Percentiles rank a stretch among this genome's conserved stretches.
phyloP scores from a whole-genome alignment of 2,888 invertebrate genomes.

The Lasioglossum figueresi region DNA sequence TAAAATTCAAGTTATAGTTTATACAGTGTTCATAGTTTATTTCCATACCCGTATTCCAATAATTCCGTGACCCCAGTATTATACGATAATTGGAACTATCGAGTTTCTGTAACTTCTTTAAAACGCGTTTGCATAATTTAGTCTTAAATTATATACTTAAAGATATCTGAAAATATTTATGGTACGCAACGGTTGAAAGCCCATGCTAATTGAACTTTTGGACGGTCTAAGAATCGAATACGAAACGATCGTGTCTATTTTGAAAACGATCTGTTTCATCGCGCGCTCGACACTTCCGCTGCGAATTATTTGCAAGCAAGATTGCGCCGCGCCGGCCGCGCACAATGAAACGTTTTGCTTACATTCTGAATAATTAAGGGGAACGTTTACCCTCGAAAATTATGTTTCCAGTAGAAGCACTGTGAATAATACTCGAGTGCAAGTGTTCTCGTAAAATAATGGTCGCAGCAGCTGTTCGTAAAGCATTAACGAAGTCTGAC shows the following conservation, averaged over 20 bases:
- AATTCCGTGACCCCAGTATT: background rate
- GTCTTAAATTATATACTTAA: too few species aligned
- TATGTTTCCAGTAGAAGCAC: conserved; percentile 10
- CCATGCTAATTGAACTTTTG: background rate
- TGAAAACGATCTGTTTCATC: background rate
- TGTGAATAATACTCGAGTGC: conserved; percentile 24
- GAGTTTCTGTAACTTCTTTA: too few species aligned
- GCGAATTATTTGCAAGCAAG: background rate
- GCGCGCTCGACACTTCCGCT: background rate
- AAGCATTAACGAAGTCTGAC: background rate
- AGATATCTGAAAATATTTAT: too few species aligned
- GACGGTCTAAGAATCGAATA: background rate
- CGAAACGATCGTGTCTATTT: background rate
- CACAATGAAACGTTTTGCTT: conserved; percentile 14
- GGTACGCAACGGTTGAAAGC: too few species aligned
- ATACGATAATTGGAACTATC: too few species aligned
- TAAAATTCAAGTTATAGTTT: too few species aligned
- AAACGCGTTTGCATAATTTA: too few species aligned
- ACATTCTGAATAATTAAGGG: conserved; percentile 15
- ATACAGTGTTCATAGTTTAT: too few species aligned
- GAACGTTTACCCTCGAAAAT: conserved; percentile 4
- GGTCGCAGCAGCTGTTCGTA: conserved; percentile 17
- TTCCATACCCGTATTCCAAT: too few species aligned
- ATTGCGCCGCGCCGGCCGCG: background rate
- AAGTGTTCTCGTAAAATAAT: conserved; percentile 24